A percentile compares a stretch with the other conserved stretches of the same genome.
phyloP scores from a whole-genome alignment of 23 tunicate genomes.

The Halocynthia roretzi region DNA sequence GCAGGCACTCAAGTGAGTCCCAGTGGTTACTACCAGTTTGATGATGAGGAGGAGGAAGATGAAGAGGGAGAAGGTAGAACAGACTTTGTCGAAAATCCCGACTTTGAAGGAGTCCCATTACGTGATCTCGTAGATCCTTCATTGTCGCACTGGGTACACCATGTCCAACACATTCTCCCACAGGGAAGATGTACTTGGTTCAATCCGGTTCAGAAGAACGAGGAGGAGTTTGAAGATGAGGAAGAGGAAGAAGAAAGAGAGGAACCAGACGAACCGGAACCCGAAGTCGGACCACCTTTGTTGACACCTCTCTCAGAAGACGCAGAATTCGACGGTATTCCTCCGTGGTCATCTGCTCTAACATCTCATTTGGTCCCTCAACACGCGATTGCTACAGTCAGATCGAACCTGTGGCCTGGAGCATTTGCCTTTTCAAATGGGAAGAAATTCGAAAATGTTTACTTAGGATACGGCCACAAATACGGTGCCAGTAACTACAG shows the following conservation, averaged over 20 bases:
- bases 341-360: slow-evolving; percentile 85
- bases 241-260: slow-evolving; percentile 97
- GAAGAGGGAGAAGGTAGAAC: slow-evolving; percentile 90
- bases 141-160: slow-evolving; percentile 97
- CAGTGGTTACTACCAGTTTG: slow-evolving; percentile 75
- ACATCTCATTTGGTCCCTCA: slow-evolving; percentile 87
- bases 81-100: slow-evolving; percentile 88
- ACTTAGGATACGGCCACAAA: slow-evolving; percentile 95
- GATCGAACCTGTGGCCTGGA: slow-evolving; percentile 99
- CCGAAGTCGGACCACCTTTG: slow-evolving; percentile 93
- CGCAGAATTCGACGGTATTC: slow-evolving; percentile 79
- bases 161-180: slow-evolving; percentile 89
- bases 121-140: slow-evolving; percentile 90
- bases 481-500: slow-evolving; percentile 93
- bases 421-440: slow-evolving; percentile 87
- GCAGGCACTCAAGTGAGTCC: slow-evolving; percentile 99
- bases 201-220: slow-evolving; percentile 83
- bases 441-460: slow-evolving; percentile 89
- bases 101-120: slow-evolving; percentile 81
- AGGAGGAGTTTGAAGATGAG: slow-evolving; percentile 93
- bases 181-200: slow-evolving; percentile 93
- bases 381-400: slow-evolving; percentile 79
- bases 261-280: slow-evolving; percentile 94
- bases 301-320: slow-evolving; percentile 95
- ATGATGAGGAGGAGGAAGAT: slow-evolving; percentile 97